Conservation (phyloP, 2,888 invertebrate genomes). For the Dicycla oo region DNA sequence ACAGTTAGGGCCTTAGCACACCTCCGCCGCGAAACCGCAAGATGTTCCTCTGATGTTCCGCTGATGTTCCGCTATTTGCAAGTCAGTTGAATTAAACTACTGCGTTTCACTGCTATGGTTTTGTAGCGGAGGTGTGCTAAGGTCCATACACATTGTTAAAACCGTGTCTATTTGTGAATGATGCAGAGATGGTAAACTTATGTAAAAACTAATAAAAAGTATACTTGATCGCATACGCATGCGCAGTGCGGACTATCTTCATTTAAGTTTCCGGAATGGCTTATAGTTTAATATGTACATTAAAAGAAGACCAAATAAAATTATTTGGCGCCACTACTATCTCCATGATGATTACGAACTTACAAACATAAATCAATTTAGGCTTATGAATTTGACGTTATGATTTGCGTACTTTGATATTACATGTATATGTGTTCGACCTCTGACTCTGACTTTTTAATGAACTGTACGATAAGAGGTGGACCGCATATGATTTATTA, state of each 20-base stretch:
- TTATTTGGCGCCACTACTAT: constrained; percentile 32
- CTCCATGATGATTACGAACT: background rate
- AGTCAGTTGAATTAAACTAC: too few species aligned
- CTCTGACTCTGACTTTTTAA: constrained; percentile 51
- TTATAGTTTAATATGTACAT: background rate
- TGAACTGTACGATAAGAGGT: constrained; percentile 35
- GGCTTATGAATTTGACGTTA: constrained; percentile 12
- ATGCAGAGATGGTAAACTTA: too few species aligned
- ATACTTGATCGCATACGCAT: background rate
- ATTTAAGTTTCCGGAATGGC: background rate
- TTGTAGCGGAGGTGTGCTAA: too few species aligned
- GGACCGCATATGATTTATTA: constrained; percentile 24
- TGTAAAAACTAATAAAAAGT: background rate
- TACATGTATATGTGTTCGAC: constrained; percentile 11
- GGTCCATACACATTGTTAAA: too few species aligned
- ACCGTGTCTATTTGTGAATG: too few species aligned
- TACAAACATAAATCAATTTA: constrained; percentile 27
- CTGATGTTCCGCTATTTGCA: too few species aligned
- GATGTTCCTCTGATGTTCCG: too few species aligned
- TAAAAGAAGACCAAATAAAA: constrained; percentile 1
- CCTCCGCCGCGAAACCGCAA: too few species aligned
- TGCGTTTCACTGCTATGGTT: too few species aligned
- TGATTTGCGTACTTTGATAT: constrained; percentile 7
- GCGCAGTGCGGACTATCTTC: background rate
- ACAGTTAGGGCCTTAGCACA: too few species aligned